Base-by-base conservation (phyloP, 2,888 invertebrate genomes). In the Conchocele bisecta region DNA sequence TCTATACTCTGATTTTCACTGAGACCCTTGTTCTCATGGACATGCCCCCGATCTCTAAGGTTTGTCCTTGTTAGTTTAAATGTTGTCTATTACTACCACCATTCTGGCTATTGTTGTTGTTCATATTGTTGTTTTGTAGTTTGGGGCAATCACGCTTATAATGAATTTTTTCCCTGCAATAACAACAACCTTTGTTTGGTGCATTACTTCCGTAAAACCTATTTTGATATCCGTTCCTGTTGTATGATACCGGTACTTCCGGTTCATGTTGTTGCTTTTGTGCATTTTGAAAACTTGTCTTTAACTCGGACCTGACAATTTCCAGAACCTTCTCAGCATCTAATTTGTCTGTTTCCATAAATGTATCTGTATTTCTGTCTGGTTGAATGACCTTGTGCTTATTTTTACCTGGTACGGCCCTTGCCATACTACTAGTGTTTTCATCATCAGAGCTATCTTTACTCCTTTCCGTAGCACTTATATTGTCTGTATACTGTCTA, bases 1-100 rank as follows among this genome's bases (percentile, higher is more conserved):
- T n/a, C n/a, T n/a, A n/a, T n/a, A n/a, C n/a, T n/a, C n/a, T 22
- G 7, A 37, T 31, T 46, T 17, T 35, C 22, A 41, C 54, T 39
- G 15, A 41, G 54, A 29, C 39, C 54, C 37, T 66, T 60, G 31
- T 41, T 6, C 17, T 29, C 37, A 33, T 37, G 68, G 64, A 53
- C 64, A 42, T 26, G 33, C 22, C 33, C 54, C 44, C 17, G 67
- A 50, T 41, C 67, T 35, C 31, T 64, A 5, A 59, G 54, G 58
- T 53, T 20, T 44, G 61, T 28, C 59, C 63, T n/a, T 28, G 39
- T 33, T 58, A 58, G 72, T 73, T 59, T 59, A 64, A 73, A 57
- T 41, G 9, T 46, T 57, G 26, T 37, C 11, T 13, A 22, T 33
- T 56, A 28, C 28, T 29, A 29, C 39, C 37, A 13, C 37, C 20